A percentile compares a stretch with the other conserved stretches of the same genome.
These are phyloP conservation scores for Spodoptera littoralis DNA, from an alignment of 2,888 invertebrate genomes.

Conservation along the genomic window DNA sequence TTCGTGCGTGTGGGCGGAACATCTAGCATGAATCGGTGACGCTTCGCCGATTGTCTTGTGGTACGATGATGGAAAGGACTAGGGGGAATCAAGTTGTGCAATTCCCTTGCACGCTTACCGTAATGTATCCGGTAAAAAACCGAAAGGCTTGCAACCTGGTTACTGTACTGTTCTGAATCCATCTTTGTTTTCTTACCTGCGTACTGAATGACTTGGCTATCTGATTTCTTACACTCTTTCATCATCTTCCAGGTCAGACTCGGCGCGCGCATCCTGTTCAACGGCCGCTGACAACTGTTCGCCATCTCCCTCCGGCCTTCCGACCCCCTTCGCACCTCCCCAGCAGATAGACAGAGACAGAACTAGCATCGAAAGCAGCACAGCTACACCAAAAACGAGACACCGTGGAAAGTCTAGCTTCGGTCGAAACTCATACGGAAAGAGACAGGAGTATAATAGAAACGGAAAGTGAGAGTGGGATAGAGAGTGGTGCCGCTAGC, in stretches of 20 bases:
- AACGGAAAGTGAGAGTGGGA: slow-evolving; percentile 41
- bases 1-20: no score
- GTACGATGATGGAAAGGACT: no score
- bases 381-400: slow-evolving; percentile 10
- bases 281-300: slow-evolving; percentile 54
- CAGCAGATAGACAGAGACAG: slow-evolving; percentile 48
- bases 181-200: no score
- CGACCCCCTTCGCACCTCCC: slow-evolving; percentile 33
- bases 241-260: slow-evolving; percentile 47
- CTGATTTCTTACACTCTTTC: no score
- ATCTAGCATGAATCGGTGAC: no score
- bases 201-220: no score
- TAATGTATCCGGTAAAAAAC: no score
- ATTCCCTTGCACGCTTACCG: no score
- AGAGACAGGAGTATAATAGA: slow-evolving; percentile 38
- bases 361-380: slow-evolving; percentile 42
- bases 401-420: slow-evolving; percentile 32
- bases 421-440: slow-evolving; percentile 40
- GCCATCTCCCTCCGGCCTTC: slow-evolving; percentile 40
- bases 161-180: no score
- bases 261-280: slow-evolving; percentile 63
- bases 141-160: no score
- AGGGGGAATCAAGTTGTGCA: no score
- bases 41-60: no score
- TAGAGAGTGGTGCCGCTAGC: slow-evolving; percentile 38